A percentile compares a stretch with the other conserved stretches of the same genome.
Conservation (phyloP, 2,888 invertebrate genomes). For the Mesorhabditis sp. region DNA sequence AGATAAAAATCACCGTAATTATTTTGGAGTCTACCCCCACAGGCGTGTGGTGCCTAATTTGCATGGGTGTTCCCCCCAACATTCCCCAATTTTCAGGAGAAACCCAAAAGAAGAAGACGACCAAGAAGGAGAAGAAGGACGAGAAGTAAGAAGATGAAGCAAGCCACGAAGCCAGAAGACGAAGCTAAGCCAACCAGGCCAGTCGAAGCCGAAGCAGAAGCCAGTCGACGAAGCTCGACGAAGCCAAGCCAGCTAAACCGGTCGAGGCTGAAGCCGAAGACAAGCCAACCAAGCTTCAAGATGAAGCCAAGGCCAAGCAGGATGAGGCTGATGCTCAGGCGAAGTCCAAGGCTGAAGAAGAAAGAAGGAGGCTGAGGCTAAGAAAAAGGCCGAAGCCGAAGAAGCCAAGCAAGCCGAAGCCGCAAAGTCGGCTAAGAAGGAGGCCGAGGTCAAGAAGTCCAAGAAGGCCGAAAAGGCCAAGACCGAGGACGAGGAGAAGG, state of each 20-base stretch:
- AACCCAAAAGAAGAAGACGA: constrained; percentile 16
- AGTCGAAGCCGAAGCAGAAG: constrained; percentile 9
- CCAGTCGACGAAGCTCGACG: constrained; percentile 14
- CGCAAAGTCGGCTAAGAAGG: constrained; percentile 8
- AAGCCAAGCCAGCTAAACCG: constrained; percentile 8
- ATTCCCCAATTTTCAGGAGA: neutral
- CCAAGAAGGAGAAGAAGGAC: constrained; percentile 11
- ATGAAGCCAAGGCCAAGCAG: constrained; percentile 13
- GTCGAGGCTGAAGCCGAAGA: constrained; percentile 8
- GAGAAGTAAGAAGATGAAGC: neutral
- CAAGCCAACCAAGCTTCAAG: neutral
- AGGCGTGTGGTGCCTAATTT: too few relatives aligned
- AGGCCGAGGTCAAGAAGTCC: constrained; percentile 6
- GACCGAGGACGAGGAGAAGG: constrained; percentile 3
- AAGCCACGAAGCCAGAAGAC: constrained; percentile 5
- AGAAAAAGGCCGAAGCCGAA: constrained; percentile 11
- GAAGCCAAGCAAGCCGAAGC: constrained; percentile 9
- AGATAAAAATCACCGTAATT: too few relatives aligned
- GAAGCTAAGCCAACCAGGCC: neutral
- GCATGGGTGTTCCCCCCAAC: too few relatives aligned
- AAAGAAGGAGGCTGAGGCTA: constrained; percentile 11
- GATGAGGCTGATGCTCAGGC: neutral
- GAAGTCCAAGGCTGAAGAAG: constrained; percentile 11
- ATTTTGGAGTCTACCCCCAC: too few relatives aligned
- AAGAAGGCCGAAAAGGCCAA: constrained; percentile 9